Evolutionary conservation across 2,797 vertebrate genomes (phyloP).

Genomic region (Coregonus sp.): DNA sequence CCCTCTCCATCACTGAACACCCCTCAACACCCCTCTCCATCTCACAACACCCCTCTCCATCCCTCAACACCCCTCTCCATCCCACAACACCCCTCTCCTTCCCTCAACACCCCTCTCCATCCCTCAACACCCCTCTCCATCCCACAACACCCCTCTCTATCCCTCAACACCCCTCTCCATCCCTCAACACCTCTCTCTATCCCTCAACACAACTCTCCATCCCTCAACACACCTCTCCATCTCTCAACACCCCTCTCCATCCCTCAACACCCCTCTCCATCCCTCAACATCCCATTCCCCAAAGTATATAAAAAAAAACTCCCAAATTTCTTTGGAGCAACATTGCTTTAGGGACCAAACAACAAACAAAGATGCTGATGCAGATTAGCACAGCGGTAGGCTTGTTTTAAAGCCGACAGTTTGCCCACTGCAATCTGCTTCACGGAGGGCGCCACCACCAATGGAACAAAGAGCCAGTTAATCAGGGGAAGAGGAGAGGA

Average conservation of each 20-base stretch:
- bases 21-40: no score
- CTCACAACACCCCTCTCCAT: no score
- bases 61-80: no score
- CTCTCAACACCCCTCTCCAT: constrained; percentile 17
- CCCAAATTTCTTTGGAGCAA: constrained; percentile 48
- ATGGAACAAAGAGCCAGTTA: constrained; percentile 67
- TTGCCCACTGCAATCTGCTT: constrained; percentile 70
- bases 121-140: no score
- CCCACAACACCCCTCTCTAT: no score
- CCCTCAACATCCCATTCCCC: constrained; percentile 32
- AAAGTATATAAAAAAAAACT: constrained; percentile 46
- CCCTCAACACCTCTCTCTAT: no score
- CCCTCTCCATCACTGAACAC: no score
- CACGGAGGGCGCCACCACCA: constrained; percentile 49
- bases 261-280: neutral
- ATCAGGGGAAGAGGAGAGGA: constrained; percentile 57
- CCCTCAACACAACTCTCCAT: no score
- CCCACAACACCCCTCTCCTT: neutral
- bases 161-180: no score
- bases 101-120: constrained; percentile 11
- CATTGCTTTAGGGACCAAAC: constrained; percentile 57
- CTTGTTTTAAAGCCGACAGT: constrained; percentile 62
- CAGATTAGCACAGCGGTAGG: constrained; percentile 65
- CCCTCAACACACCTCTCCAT: no score
- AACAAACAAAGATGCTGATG: constrained; percentile 64